Conservation (phyloP, 2,797 vertebrate species). For the Pachyuromys duprasi region DNA sequence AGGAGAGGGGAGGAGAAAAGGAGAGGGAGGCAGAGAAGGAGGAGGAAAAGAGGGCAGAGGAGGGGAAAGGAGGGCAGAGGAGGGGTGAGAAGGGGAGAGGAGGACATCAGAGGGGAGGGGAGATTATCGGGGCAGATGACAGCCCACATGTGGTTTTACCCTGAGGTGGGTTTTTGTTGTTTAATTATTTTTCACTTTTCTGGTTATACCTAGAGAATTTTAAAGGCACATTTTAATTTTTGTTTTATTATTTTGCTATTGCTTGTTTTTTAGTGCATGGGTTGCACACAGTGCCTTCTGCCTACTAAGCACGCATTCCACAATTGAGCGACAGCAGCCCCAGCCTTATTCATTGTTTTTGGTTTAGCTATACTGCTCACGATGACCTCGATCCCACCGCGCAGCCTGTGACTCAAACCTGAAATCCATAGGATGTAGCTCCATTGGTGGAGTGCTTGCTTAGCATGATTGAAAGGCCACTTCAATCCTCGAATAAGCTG, state of each 20-base stretch:
- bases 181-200: not conserved
- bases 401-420: not conserved
- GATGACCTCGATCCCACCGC: not conserved
- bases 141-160: not conserved
- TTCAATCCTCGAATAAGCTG: not conserved
- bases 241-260: not conserved
- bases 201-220: not conserved
- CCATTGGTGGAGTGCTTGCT: not conserved
- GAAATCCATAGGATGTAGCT: not conserved
- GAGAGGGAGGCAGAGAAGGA: fast-evolving
- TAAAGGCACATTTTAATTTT: not conserved
- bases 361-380: not conserved
- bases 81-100: fast-evolving
- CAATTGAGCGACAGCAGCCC: too few species aligned
- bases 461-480: not conserved
- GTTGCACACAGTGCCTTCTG: not conserved
- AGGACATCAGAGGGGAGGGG: too few species aligned
- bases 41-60: too few species aligned
- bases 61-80: not conserved
- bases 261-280: not conserved
- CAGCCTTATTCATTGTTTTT: not conserved
- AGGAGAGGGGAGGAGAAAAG: fast-evolving
- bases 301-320: not conserved
- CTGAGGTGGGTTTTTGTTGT: not conserved
- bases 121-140: not conserved